A percentile compares a stretch with the other conserved stretches of the same genome.
Conservation (phyloP, 2,888 invertebrate genomes). For the Mythimna ferrago region DNA sequence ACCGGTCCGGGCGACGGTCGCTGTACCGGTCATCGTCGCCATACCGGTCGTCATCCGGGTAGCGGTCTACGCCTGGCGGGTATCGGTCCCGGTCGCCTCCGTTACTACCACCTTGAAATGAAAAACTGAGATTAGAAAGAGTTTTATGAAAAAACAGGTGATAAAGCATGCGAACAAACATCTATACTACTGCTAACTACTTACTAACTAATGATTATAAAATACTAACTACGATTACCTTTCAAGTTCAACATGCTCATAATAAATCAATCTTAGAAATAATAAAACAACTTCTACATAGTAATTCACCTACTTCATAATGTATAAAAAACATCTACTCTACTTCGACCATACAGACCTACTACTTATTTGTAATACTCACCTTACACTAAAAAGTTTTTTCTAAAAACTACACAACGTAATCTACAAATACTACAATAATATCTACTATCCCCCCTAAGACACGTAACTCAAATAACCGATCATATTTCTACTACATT, state of each 20-base stretch:
- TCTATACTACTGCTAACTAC: conserved; percentile 55
- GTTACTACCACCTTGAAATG: conserved; percentile 85
- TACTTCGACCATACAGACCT: conserved; percentile 4
- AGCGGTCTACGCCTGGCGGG: conserved; percentile 86
- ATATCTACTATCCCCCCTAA: conserved; percentile 19
- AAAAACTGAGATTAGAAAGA: conserved; percentile 46
- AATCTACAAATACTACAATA: conserved; percentile 25
- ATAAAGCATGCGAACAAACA: conserved; percentile 45
- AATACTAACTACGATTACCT: conserved; percentile 43
- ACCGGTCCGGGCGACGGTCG: conserved; percentile 86
- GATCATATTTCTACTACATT: conserved; percentile 18
- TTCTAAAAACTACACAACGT: conserved; percentile 34
- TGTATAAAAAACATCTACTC: conserved; percentile 10
- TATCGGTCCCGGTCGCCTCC: conserved; percentile 83
- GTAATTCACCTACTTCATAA: conserved; percentile 6
- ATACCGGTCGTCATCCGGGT: conserved; percentile 89
- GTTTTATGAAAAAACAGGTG: conserved; percentile 1
- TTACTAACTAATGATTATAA: conserved; percentile 15
- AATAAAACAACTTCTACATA: conserved; percentile 24
- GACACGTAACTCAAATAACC: conserved; percentile 16
- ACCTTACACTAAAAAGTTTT: conserved; percentile 2
- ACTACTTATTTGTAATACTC: conserved; percentile 17
- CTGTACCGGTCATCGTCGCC: conserved; percentile 86
- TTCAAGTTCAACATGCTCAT: conserved; percentile 42
- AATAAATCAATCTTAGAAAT: conserved; percentile 28